A percentile compares a stretch with the other conserved stretches of the same genome.
These are phyloP conservation scores for Melopsittacus undulatus DNA, from an alignment of 2,797 vertebrate species.

Conservation along the genomic window DNA sequence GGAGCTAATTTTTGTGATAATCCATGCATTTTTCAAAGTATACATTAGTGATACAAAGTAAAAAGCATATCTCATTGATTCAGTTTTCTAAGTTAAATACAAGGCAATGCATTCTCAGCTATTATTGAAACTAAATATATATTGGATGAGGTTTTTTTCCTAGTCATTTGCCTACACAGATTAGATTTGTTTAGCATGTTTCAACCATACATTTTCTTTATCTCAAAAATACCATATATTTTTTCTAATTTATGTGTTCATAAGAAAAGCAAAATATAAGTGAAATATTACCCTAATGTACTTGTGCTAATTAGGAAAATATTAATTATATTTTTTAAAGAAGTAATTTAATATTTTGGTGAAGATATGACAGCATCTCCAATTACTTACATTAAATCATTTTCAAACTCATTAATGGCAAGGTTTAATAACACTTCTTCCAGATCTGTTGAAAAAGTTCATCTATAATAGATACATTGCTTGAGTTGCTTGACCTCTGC, in stretches of 20 bases:
- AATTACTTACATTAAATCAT: slow-evolving; percentile 46
- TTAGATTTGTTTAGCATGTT: slow-evolving; percentile 60
- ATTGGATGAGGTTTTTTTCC: slow-evolving; percentile 30
- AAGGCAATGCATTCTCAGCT: neutral
- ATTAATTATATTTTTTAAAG: slow-evolving; percentile 64
- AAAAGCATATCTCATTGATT: neutral
- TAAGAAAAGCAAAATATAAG: slow-evolving; percentile 44
- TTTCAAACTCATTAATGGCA: neutral
- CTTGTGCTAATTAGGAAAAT: slow-evolving; percentile 56
- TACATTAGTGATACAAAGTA: neutral
- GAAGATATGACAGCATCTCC: slow-evolving; percentile 43
- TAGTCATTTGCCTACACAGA: slow-evolving; percentile 31
- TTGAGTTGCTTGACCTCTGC: slow-evolving; percentile 59
- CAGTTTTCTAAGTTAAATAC: neutral
- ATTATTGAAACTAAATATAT: slow-evolving; percentile 3
- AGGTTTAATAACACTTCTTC: slow-evolving; percentile 30
- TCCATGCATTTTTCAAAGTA: neutral
- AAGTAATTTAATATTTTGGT: slow-evolving; percentile 34
- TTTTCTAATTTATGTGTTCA: slow-evolving; percentile 57
- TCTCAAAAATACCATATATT: slow-evolving; percentile 15
- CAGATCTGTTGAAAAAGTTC: slow-evolving; percentile 39
- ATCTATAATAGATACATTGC: slow-evolving; percentile 43
- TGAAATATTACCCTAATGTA: slow-evolving; percentile 49
- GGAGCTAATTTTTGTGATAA: neutral
- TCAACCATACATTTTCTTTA: slow-evolving; percentile 55